Conservation (phyloP, 2,797 vertebrate species). For the Gobio occitaniae region DNA sequence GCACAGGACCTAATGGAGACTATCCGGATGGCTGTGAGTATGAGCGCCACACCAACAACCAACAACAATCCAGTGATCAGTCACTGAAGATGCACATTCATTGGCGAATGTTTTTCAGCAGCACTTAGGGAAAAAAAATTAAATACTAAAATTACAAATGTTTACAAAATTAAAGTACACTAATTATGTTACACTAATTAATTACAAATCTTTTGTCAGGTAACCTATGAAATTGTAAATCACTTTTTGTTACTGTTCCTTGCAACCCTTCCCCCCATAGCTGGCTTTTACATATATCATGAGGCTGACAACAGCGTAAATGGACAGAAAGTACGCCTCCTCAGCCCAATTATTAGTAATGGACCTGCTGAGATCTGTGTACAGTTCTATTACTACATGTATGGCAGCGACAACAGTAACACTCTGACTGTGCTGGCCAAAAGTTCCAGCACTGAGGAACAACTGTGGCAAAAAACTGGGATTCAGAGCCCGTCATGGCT, state of each 20-base stretch:
- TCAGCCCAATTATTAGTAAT: slow-evolving; percentile 74
- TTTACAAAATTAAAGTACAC: neutral
- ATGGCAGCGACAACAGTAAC: slow-evolving; percentile 65
- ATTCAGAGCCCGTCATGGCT: slow-evolving; percentile 81
- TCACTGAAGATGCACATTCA: neutral
- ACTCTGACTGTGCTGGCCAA: slow-evolving; percentile 72
- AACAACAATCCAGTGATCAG: neutral
- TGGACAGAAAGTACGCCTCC: slow-evolving; percentile 69
- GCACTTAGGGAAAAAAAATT: neutral
- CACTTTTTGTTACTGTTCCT: neutral
- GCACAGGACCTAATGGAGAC: slow-evolving; percentile 77
- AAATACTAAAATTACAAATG: neutral
- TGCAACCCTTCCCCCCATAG: slow-evolving; percentile 59
- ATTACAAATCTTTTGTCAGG: neutral
- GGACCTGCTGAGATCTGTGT: slow-evolving; percentile 73
- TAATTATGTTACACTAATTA: neutral
- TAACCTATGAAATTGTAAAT: neutral
- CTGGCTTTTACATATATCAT: slow-evolving; percentile 80
- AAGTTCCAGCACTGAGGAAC: neutral
- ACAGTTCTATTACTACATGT: slow-evolving; percentile 82
- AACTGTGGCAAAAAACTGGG: slow-evolving; percentile 75
- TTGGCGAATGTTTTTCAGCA: neutral
- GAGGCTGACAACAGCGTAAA: slow-evolving; percentile 74
- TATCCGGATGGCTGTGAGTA: slow-evolving; percentile 82
- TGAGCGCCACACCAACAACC: neutral